These are phyloP conservation scores for Rhagoletis pomonella DNA, from an alignment of 1,140 invertebrate species.

Conservation along the genomic window DNA sequence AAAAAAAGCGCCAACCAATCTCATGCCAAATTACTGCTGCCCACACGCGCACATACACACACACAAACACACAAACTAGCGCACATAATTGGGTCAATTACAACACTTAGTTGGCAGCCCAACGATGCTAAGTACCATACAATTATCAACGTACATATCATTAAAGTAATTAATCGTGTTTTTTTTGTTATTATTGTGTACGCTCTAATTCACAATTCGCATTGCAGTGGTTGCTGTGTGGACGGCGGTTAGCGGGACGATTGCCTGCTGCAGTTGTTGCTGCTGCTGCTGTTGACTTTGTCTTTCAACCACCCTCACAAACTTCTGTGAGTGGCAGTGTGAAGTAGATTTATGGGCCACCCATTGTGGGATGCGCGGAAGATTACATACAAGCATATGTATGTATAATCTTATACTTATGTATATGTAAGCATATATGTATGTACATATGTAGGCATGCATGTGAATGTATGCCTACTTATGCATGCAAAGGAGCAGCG, in stretches of 20 bases:
- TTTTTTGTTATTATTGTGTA: slow-evolving; percentile 52
- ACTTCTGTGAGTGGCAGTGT: not conserved
- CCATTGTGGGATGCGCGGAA: not conserved
- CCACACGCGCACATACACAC: not conserved
- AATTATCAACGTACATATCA: slow-evolving; percentile 52
- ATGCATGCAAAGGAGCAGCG: not conserved
- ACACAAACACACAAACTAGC: no score
- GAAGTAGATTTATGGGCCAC: slow-evolving; percentile 41
- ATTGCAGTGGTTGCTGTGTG: not conserved
- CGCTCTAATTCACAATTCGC: slow-evolving; percentile 44
- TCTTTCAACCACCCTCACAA: not conserved
- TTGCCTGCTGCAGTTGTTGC: not conserved
- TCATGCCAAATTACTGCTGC: slow-evolving; percentile 11
- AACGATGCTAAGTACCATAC: slow-evolving; percentile 49
- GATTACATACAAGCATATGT: no score
- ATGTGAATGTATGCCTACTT: no score
- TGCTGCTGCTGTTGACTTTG: not conserved
- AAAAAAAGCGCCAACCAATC: not conserved
- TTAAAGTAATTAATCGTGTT: slow-evolving; percentile 51
- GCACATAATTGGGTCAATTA: slow-evolving; percentile 42
- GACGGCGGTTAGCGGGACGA: not conserved
- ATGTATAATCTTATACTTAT: no score
- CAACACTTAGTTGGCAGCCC: slow-evolving; percentile 49
- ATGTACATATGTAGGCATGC: not conserved
- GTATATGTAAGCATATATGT: not conserved